Conservation (phyloP, 1,140 invertebrate species). For the Carposina sasakii region DNA sequence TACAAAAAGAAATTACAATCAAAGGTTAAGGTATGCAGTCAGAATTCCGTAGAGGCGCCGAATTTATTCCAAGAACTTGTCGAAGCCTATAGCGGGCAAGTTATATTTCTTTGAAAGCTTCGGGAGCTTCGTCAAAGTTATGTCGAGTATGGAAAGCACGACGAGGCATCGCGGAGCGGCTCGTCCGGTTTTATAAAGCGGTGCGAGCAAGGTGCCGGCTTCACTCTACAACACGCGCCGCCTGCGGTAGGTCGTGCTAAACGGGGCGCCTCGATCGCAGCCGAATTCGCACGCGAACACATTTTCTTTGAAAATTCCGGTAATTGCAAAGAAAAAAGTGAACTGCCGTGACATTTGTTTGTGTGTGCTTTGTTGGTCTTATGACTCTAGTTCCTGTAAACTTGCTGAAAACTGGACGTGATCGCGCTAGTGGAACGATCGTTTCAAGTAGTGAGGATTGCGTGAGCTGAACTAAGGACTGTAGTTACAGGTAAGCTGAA, state of each 20-base stretch:
- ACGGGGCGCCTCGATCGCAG: constrained; percentile 60
- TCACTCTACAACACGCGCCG: constrained; percentile 51
- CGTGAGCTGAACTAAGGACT: constrained; percentile 36
- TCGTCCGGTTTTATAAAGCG: constrained; percentile 37
- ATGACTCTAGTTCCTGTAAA: constrained; percentile 32
- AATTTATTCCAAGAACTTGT: too few relatives aligned
- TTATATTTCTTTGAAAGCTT: too few relatives aligned
- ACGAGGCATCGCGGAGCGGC: constrained; percentile 8
- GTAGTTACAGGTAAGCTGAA: constrained; percentile 41
- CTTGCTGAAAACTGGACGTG: constrained; percentile 35
- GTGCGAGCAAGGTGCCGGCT: constrained; percentile 32
- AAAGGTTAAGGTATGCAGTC: too few relatives aligned
- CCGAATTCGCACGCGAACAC: constrained; percentile 33
- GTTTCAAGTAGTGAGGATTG: constrained; percentile 63
- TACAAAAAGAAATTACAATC: too few relatives aligned
- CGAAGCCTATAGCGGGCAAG: too few relatives aligned
- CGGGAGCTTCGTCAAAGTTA: too few relatives aligned
- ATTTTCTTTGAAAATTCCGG: constrained; percentile 69
- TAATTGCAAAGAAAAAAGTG: constrained; percentile 69
- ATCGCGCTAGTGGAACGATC: constrained; percentile 56
- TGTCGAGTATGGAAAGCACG: too few relatives aligned
- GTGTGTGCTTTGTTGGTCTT: constrained; percentile 50
- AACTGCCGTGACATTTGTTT: constrained; percentile 44
- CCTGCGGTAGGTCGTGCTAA: constrained; percentile 62
- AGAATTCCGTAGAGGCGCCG: too few relatives aligned